A percentile compares a stretch with the other conserved stretches of the same genome.
These are phyloP conservation scores for Haplochromis vanheusdeni DNA, from an alignment of 2,113 vertebrate genomes.

Conservation along the genomic window DNA sequence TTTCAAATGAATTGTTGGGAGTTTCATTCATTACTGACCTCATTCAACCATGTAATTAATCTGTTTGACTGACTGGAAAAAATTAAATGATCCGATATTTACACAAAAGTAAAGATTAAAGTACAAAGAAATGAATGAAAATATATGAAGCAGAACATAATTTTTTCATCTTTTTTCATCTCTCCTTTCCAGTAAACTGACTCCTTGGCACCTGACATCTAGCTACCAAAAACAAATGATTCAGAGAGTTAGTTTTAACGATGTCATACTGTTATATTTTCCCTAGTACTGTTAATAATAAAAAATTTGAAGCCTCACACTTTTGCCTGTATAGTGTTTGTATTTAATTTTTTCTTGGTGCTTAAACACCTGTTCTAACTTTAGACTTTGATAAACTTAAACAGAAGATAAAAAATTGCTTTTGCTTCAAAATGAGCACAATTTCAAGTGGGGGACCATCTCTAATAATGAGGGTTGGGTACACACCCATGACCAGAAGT, in stretches of 20 bases:
- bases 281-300: background rate
- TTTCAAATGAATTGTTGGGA: background rate
- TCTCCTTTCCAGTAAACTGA: background rate
- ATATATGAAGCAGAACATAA: background rate
- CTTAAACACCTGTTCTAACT: background rate
- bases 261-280: rapidly evolving
- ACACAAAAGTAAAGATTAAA: background rate
- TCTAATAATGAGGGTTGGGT: background rate
- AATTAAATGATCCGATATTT: background rate
- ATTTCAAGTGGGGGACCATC: background rate
- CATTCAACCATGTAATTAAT: background rate
- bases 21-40: background rate
- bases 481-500: rapidly evolving
- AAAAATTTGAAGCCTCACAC: background rate
- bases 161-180: background rate
- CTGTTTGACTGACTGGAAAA: background rate
- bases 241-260: background rate
- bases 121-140: background rate
- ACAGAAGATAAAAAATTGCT: rapidly evolving
- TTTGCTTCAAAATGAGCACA: background rate
- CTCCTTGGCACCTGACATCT: background rate
- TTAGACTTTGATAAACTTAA: background rate
- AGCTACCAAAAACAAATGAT: background rate
- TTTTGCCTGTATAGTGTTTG: background rate
- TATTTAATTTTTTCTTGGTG: background rate